Conservation (phyloP, 2,888 invertebrate genomes). For the Eupsilia transversa region DNA sequence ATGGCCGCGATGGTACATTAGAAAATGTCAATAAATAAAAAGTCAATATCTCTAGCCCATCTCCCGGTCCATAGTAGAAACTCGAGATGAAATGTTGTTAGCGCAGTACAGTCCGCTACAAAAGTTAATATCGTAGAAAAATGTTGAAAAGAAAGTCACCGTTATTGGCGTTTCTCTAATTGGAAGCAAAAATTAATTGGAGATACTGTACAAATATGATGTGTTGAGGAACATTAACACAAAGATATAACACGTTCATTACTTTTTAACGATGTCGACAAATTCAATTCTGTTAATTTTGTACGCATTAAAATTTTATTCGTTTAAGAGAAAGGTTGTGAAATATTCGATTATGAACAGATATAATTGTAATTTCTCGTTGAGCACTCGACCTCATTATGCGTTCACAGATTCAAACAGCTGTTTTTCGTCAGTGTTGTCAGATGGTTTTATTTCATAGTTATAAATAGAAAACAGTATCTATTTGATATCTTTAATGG, state of each 20-base stretch:
- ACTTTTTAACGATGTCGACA: constrained; percentile 34
- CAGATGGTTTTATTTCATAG: constrained; percentile 53
- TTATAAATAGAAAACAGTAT: constrained; percentile 53
- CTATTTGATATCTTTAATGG: constrained; percentile 38
- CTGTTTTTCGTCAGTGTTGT: constrained; percentile 60
- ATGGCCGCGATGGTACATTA: constrained; percentile 85
- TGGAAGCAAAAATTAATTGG: constrained; percentile 60
- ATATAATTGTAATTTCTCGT: constrained; percentile 59
- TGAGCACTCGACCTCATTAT: constrained; percentile 61
- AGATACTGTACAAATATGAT: constrained; percentile 48
- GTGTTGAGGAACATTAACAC: constrained; percentile 34
- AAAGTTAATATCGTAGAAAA: constrained; percentile 47
- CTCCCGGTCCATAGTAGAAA: constrained; percentile 72
- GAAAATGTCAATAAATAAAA: constrained; percentile 90
- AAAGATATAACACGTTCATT: constrained; percentile 22
- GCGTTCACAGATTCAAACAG: constrained; percentile 44
- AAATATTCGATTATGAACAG: constrained; percentile 59
- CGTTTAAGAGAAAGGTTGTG: constrained; percentile 51
- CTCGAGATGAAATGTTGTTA: constrained; percentile 74
- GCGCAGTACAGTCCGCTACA: constrained; percentile 50
- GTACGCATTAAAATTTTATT: constrained; percentile 34
- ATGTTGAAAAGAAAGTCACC: constrained; percentile 46
- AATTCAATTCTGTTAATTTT: constrained; percentile 45
- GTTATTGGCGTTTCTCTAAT: constrained; percentile 51
- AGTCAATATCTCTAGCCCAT: constrained; percentile 85